Evolutionary conservation across 2,113 vertebrate genomes (phyloP), one percentile per base, ranked within the genome.

Genomic region (Podiceps cristatus): DNA sequence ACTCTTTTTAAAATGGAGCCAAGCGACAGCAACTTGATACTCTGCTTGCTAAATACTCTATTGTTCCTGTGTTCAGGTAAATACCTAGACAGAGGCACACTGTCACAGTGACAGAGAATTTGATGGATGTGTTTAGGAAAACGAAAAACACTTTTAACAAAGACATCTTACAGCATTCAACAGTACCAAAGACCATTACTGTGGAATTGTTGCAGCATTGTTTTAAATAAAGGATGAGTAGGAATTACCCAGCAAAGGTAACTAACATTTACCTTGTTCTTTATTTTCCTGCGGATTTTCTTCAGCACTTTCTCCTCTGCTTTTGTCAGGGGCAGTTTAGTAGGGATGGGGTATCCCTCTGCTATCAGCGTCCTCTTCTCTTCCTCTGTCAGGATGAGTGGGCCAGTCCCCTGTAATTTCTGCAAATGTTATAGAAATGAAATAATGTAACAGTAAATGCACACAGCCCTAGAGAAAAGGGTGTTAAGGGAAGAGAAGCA

Each of bases 231-330:
- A 88, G 15, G 27, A 53, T 27, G 28, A 78, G 27, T 3, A 79
- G 33, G 60, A 81, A 20, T 23, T 59, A 72, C 14, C 19, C 67
- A 90, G 55, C 33, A 85, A 88, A 63, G n/a, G 22, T n/a, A 31
- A 24, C 19, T 45, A 86, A 37, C 5, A 11, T 79, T 95, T 88
- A 99, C 99, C 98, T 99, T 99, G 86, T 99, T 99, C 94, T 99
- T 99, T 96, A 99, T 99, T 97, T 99, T 99, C 96, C 99, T 98
- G 90, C 99, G 99, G 90, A 99, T 99, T 98, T 99, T 99, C 98
- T 99, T 99, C 79, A 99, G 98, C 16, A 99, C 99, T 80, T 99
- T 99, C 97, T 99, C 99, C 96, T 99, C 99, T 5, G 99, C 98
- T 93, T 99, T 99, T 66, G 99, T 99, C 52, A 99, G 98, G 11